Evolutionary conservation across 2,888 invertebrate species (phyloP), one percentile per base, ranked within the genome.

Genomic region (Zaprionus lineosus): DNA sequence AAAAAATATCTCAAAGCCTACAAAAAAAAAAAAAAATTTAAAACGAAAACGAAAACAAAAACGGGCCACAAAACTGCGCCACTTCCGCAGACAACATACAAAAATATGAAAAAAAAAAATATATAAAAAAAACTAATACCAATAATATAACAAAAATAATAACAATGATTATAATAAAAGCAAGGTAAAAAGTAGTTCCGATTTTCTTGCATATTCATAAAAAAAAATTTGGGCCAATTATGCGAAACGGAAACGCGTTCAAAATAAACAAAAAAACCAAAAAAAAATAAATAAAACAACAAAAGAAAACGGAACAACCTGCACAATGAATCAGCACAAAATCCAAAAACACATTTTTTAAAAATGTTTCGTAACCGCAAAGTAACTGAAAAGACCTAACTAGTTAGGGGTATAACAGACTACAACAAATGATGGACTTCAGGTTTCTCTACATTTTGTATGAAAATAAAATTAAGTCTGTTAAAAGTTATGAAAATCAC

Each of bases 351-450:
- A 11, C 26, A 36, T 28, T 33, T 16, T 52, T 44, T 36, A 31
- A 19, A 68, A 53, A 58, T 63, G 61, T 87, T 86, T 86, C 86
- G 83, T 87, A 87, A 87, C 74, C 67, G 63, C 40, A 61, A 65
- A 59, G 59, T 59, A 51, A n/a, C n/a, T n/a, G n/a, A n/a, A n/a
- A n/a, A n/a, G n/a, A n/a, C n/a, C n/a, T n/a, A n/a, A n/a, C n/a
- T n/a, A n/a, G n/a, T n/a, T n/a, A n/a, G n/a, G 40, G 53, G 58
- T 59, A 46, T 16, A 39, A 36, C 24, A 24, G 6, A 24, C 8
- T 19, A 5, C 19, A 3, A 19, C 19, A 19, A 26, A n/a, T n/a
- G n/a, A n/a, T n/a, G n/a, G n/a, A n/a, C n/a, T n/a, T n/a, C n/a
- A n/a, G n/a, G n/a, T n/a, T n/a, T n/a, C n/a, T n/a, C n/a, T n/a